Evolutionary conservation across 1,140 invertebrate species (phyloP), one percentile per base, ranked within the genome.

Genomic region (Tetranychus urticae): DNA sequence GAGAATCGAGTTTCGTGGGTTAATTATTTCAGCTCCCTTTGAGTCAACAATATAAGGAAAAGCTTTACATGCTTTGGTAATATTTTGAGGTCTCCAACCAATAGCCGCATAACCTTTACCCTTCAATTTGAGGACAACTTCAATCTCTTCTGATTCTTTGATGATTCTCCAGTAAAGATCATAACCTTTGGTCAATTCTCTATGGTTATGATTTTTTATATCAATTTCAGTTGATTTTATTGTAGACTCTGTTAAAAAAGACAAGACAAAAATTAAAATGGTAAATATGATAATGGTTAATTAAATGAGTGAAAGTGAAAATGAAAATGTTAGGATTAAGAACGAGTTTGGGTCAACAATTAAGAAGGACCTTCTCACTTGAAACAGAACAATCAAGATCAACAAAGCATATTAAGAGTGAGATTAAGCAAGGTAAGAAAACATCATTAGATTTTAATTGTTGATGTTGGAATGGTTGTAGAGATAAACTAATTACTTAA

Each of bases 91-190:
- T 64, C 86, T 73, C 85, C 85, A 88, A 10, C 86, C 86, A 10
- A 89, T 50, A 63, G 81, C 88, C n/a, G 83, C 81, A 76, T 88
- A 93, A 13, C 83, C 84, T 1, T 82, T 84, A 1, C 84, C 80
- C 66, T 89, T 88, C 5, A 84, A 84, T 34, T 84, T 78, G 6
- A 52, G 50, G 23, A 52, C 50, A 52, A 52, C n/a, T 52, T 52
- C 50, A 31, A 52, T 52, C n/a, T 66, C 89, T 52, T 33, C 50
- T 23, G n/a, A n/a, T n/a, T 52, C n/a, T 52, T 52, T 52, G 6
- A 52, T n/a, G 8, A 52, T n/a, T 23, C 50, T 52, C 50, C 50
- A 52, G 23, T 52, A 52, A 52, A 52, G 50, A 52, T 52, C 50
- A 52, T 31, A 52, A 31, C 50, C 50, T 52, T 52, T 7, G 31